A percentile compares a stretch with the other conserved stretches of the same genome.
Conservation (phyloP, 1,140 invertebrate genomes). For the Cyclargus thomasi region DNA sequence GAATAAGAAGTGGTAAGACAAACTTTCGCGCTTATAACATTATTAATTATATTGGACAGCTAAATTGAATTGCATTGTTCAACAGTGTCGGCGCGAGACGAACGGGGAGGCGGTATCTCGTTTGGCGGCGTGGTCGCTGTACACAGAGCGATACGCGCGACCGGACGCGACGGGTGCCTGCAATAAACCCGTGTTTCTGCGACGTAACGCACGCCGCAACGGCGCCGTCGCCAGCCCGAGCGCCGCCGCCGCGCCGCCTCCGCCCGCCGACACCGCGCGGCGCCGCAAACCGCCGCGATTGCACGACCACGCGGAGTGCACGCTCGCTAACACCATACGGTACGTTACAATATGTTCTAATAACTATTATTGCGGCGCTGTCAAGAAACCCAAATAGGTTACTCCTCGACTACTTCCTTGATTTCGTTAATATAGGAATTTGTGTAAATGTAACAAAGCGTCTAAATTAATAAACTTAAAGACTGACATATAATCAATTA, state of each 20-base stretch:
- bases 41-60: no score
- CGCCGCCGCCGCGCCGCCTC: slow-evolving; percentile 24
- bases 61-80: no score
- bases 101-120: slow-evolving; percentile 37
- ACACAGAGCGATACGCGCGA: slow-evolving; percentile 46
- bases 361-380: no score
- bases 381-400: no score
- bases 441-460: no score
- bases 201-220: slow-evolving; percentile 41
- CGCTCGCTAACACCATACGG: slow-evolving; percentile 32
- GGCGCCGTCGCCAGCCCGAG: slow-evolving; percentile 29
- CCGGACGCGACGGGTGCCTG: slow-evolving; percentile 25
- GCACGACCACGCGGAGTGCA: slow-evolving; percentile 41
- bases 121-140: slow-evolving; percentile 50
- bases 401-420: no score
- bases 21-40: no score
- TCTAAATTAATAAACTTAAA: no score
- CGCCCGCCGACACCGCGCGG: slow-evolving; percentile 24
- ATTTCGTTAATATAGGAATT: no score
- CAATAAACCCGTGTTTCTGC: slow-evolving; percentile 56
- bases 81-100: slow-evolving; percentile 28
- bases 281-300: slow-evolving; percentile 38
- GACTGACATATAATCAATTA: no score
- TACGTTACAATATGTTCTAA: neutral
- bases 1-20: no score